phyloP scores from a whole-genome alignment of 2,113 vertebrate species.

The Dasyornis broadbenti region DNA sequence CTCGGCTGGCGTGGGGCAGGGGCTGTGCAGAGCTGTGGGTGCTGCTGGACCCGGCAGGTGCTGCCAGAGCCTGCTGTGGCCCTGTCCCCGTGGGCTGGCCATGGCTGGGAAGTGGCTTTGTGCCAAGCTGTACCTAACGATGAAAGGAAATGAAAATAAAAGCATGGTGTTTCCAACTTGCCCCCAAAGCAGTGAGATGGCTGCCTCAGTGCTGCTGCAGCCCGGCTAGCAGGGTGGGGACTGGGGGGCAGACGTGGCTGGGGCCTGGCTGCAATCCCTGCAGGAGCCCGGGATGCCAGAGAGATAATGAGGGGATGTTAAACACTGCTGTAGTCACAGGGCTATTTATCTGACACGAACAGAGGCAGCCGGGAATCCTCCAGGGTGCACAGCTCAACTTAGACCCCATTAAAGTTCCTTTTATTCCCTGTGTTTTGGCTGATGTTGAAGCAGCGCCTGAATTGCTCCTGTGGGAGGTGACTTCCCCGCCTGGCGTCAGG shows the following conservation, averaged over 20 bases:
- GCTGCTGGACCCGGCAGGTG: background rate
- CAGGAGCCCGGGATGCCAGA: slow-evolving; percentile 50
- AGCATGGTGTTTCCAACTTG: background rate
- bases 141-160: background rate
- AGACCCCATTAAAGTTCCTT: slow-evolving; percentile 35
- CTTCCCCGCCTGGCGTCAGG: background rate
- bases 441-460: background rate
- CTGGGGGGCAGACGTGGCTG: background rate
- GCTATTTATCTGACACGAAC: slow-evolving; percentile 42
- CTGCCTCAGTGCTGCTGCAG: background rate
- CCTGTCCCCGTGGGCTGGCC: rapidly evolving
- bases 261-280: slow-evolving; percentile 37
- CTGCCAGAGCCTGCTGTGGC: rapidly evolving
- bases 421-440: slow-evolving; percentile 23
- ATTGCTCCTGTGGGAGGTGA: background rate
- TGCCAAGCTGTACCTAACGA: rapidly evolving
- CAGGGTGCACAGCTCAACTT: slow-evolving; percentile 19
- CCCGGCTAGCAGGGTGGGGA: background rate
- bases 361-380: slow-evolving; percentile 55
- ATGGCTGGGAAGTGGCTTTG: rapidly evolving
- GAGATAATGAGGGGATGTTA: slow-evolving; percentile 66
- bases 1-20: rapidly evolving
- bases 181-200: background rate
- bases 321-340: slow-evolving; percentile 46
- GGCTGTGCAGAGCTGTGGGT: background rate